These are phyloP conservation scores for Caenorhabditis drosophilae DNA, from an alignment of 2,888 invertebrate species.

Conservation along the genomic window DNA sequence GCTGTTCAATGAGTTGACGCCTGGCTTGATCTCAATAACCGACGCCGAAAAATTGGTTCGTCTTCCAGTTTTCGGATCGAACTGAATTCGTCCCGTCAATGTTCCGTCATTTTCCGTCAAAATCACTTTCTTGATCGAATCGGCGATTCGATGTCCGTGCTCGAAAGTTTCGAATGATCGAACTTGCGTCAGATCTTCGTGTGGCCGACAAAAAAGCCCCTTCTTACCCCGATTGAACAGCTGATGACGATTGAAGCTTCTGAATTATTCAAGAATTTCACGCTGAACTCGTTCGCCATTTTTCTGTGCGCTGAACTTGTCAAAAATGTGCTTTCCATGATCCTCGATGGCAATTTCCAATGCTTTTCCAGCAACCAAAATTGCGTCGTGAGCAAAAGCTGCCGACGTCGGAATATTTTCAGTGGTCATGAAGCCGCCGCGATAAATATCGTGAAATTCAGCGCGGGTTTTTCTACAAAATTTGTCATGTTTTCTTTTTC, in stretches of 20 bases:
- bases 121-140: conserved; percentile 48
- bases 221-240: conserved; percentile 44
- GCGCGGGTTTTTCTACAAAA: conserved; percentile 38
- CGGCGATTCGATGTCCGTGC: conserved; percentile 44
- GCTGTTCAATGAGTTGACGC: conserved; percentile 62
- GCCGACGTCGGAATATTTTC: conserved; percentile 39
- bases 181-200: conserved; percentile 40
- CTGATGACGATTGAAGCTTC: conserved; percentile 48
- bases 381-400: conserved; percentile 57
- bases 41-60: conserved; percentile 64
- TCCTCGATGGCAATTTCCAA: conserved; percentile 36
- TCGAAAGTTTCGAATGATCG: conserved; percentile 52
- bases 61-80: conserved; percentile 57
- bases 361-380: conserved; percentile 53
- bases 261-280: conserved; percentile 4
- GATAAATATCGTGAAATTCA: conserved; percentile 42
- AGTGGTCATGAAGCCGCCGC: conserved; percentile 27
- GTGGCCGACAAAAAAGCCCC: conserved; percentile 53
- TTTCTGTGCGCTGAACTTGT: too few species aligned
- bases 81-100: conserved; percentile 66
- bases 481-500: not conserved
- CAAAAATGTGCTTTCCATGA: conserved; percentile 43
- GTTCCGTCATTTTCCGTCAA: conserved; percentile 57
- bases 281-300: too few species aligned
- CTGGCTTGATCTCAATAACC: conserved; percentile 65